phyloP scores from a whole-genome alignment of 2,888 invertebrate genomes.

The Hipparchia semele region DNA sequence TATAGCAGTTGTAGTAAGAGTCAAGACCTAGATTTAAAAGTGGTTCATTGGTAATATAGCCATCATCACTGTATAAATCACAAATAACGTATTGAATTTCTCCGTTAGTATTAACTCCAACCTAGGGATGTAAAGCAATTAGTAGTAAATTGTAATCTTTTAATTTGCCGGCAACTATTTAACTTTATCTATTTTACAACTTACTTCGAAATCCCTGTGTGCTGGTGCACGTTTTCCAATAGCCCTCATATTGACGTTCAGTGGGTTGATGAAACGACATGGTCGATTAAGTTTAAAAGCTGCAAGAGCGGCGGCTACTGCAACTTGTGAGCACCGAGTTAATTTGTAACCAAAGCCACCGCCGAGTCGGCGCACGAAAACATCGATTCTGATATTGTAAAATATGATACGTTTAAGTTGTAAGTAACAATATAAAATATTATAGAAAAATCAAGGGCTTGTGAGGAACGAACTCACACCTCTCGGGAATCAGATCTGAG shows the following conservation, averaged over 20 bases:
- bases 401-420: not conserved
- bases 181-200: slow-evolving; percentile 1
- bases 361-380: slow-evolving; percentile 85
- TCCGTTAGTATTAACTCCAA: slow-evolving; percentile 82
- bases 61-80: slow-evolving; percentile 74
- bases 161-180: no score
- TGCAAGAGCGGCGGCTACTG: slow-evolving; percentile 86
- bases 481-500: no score
- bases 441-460: not conserved
- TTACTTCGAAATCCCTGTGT: slow-evolving; percentile 69
- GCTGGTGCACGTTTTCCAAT: slow-evolving; percentile 79
- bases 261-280: slow-evolving; percentile 83
- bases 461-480: no score
- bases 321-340: slow-evolving; percentile 76
- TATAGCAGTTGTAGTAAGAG: slow-evolving; percentile 74
- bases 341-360: slow-evolving; percentile 91
- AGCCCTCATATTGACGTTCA: slow-evolving; percentile 84
- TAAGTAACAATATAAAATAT: not conserved
- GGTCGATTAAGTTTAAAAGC: slow-evolving; percentile 83
- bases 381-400: slow-evolving; percentile 40
- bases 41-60: slow-evolving; percentile 78
- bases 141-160: not conserved
- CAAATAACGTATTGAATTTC: slow-evolving; percentile 83
- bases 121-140: slow-evolving; percentile 35
- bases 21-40: slow-evolving; percentile 38